Conservation (phyloP, 2,113 vertebrate species). For the Charadrius vociferus region DNA sequence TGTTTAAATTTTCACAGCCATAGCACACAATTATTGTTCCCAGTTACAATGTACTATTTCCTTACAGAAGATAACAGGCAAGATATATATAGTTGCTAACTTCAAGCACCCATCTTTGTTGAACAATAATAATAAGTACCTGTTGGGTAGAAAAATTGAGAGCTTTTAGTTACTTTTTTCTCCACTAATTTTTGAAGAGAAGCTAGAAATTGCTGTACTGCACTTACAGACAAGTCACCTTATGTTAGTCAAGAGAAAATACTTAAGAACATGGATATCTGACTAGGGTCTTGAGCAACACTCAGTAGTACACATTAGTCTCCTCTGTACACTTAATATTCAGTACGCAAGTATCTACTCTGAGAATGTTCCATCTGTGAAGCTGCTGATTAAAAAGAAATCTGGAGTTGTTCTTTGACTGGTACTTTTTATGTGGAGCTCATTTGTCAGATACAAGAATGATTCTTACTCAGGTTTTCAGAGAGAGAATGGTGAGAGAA, state of each 20-base stretch:
- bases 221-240: background rate
- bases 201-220: background rate
- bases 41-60: background rate
- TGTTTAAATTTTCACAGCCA: background rate
- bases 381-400: background rate
- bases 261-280: background rate
- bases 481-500: background rate
- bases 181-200: background rate
- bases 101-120: background rate
- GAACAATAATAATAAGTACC: background rate
- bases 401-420: background rate
- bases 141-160: background rate
- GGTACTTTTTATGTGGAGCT: background rate
- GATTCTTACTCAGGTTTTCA: background rate
- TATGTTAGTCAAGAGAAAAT: background rate
- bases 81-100: background rate
- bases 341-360: background rate
- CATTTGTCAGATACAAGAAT: background rate
- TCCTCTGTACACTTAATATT: background rate
- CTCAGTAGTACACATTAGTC: background rate
- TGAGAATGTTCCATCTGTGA: background rate
- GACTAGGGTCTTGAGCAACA: background rate
- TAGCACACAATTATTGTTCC: background rate
- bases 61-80: background rate
- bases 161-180: background rate